Conservation (phyloP, 2,797 vertebrate genomes). For the Anguilla obscura region DNA sequence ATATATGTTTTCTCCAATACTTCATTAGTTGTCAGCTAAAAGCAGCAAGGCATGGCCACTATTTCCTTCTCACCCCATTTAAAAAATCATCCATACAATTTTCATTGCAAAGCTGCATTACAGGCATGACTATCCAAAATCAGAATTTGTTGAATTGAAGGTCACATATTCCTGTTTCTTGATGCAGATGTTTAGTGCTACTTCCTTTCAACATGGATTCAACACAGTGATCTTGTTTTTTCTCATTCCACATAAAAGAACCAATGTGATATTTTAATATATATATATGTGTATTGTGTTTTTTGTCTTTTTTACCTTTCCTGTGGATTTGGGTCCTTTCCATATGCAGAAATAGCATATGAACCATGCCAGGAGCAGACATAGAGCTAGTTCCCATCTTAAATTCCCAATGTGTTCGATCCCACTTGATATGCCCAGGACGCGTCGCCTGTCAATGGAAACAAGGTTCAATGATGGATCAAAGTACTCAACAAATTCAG, state of each 20-base stretch:
- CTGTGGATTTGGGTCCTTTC: slow-evolving; percentile 98
- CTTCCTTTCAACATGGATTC: neutral
- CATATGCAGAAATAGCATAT: slow-evolving; percentile 99
- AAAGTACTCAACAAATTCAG: neutral
- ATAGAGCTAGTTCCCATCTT: slow-evolving; percentile 94
- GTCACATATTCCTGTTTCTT: neutral
- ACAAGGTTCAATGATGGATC: neutral
- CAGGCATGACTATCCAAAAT: neutral
- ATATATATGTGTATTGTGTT: neutral
- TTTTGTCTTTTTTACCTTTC: slow-evolving; percentile 80
- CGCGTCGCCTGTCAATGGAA: slow-evolving; percentile 77
- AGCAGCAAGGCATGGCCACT: neutral
- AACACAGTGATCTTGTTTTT: neutral
- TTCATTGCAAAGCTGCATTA: neutral
- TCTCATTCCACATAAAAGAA: neutral
- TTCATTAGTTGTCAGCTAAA: neutral
- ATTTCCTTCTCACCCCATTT: neutral
- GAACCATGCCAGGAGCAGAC: slow-evolving; percentile 93
- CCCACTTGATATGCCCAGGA: slow-evolving; percentile 90
- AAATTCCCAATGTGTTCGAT: slow-evolving; percentile 93
- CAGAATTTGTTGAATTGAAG: neutral
- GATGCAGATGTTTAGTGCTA: neutral
- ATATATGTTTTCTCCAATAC: neutral
- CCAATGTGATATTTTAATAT: neutral
- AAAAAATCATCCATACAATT: neutral